Evolutionary conservation across 2,888 invertebrate genomes (phyloP), one percentile per base, ranked within the genome.

Genomic region (Zonitis immaculata): DNA sequence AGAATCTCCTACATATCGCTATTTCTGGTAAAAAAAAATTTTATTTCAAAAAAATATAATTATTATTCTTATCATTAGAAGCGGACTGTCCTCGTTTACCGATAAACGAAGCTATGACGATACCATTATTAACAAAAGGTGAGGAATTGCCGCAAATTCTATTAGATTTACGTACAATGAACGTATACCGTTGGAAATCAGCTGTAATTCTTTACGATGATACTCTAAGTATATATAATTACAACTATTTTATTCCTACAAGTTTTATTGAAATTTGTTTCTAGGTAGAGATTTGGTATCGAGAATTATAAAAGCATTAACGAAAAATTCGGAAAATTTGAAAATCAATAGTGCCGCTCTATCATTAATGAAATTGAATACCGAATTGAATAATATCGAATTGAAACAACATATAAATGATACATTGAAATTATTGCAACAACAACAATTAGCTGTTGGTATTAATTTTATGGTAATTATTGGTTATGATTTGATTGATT

Each of bases 51-150:
- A n/a, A n/a, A n/a, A n/a, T n/a, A n/a, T n/a, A n/a, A n/a, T n/a
- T n/a, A n/a, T n/a, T n/a, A n/a, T n/a, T n/a, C n/a, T n/a, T n/a
- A n/a, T n/a, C n/a, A n/a, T 52, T 59, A 81, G 91, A 89, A 68
- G 79, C 85, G 0, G 88, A 91, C 66, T 92, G 92, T 70, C 87
- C 90, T 0, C 79, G 92, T 32, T 72, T 92, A 44, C 88, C 90
- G 0, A 64, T 77, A 0, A 74, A 80, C 26, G 78, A 83, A 14
- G 89, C 89, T 0, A 78, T 91, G 27, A 89, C 88, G 45, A 82
- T 83, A 49, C 90, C 91, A 0, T 76, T 86, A 49, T 76, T 87
- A n/a, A 78, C 79, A 1, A 76, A 79, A 32, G 88, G 89, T 0
- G 81, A 87, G 55, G 91, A 91, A 73, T 71, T 91, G 54, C 83